A percentile compares a stretch with the other conserved stretches of the same genome.
phyloP scores from a whole-genome alignment of 92 coral and sea anemone species.

The Epizoanthus scotinus region DNA sequence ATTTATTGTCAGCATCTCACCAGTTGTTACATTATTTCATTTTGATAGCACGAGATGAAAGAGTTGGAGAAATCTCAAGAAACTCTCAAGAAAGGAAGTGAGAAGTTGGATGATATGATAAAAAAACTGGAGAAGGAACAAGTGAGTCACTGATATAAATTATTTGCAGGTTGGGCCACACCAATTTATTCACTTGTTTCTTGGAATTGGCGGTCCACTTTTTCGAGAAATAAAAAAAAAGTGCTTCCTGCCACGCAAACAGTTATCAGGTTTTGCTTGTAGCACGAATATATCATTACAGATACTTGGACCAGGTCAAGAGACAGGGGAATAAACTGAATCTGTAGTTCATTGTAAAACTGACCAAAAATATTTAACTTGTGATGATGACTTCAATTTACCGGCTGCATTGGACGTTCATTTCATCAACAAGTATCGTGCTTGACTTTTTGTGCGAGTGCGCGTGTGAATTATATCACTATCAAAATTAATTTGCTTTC shows the following conservation, averaged over 20 bases:
- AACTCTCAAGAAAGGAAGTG: conserved; percentile 79
- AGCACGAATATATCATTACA: neutral
- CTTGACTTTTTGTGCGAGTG: neutral
- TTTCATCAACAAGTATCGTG: neutral
- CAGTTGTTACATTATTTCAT: neutral
- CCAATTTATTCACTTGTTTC: no score
- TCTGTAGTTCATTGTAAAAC: neutral
- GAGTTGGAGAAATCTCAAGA: conserved; percentile 75
- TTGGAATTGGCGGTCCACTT: no score
- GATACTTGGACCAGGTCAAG: neutral
- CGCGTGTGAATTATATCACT: neutral
- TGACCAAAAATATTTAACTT: neutral
- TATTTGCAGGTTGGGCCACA: no score
- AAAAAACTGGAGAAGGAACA: conserved; percentile 86
- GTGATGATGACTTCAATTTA: neutral
- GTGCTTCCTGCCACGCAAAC: neutral
- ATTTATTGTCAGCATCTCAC: neutral
- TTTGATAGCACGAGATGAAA: conserved; percentile 75
- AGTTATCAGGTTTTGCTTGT: neutral
- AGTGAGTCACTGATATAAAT: conserved; percentile 40
- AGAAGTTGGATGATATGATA: conserved; percentile 80
- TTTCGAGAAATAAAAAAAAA: no score
- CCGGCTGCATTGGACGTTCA: neutral
- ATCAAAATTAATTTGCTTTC: no score
- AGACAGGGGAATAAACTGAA: neutral